Conservation (phyloP, 2,113 vertebrate species). For the Dolichallabes microphthalmus region DNA sequence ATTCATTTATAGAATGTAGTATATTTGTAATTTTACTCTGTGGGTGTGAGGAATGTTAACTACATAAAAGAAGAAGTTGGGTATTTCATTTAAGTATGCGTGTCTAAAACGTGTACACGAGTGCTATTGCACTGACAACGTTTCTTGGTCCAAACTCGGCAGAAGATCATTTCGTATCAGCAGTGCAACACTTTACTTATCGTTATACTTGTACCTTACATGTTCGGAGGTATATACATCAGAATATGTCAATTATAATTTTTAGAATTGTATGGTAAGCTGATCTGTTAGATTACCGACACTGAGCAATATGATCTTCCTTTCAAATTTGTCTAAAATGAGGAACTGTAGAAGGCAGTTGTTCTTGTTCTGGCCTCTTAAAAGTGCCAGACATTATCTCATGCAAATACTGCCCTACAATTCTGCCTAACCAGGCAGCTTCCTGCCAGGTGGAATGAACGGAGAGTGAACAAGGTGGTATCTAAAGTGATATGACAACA, state of each 20-base stretch:
- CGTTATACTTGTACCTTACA: not conserved
- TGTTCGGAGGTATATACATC: not conserved
- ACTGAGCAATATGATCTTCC: not conserved
- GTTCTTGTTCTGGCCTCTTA: not conserved
- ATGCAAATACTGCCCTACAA: conserved; percentile 24
- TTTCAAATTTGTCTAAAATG: not conserved
- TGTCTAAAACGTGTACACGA: not conserved
- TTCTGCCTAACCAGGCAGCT: not conserved
- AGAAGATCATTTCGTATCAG: not conserved
- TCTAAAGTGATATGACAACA: not conserved
- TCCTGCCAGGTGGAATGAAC: not conserved
- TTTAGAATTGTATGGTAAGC: not conserved
- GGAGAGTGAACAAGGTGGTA: not conserved
- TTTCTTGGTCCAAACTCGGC: not conserved
- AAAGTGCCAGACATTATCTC: conserved; percentile 3
- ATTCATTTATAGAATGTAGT: not conserved
- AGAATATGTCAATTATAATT: not conserved
- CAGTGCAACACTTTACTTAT: not conserved
- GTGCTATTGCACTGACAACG: not conserved
- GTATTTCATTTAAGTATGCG: not conserved
- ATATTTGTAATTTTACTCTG: not conserved
- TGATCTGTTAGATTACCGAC: not conserved
- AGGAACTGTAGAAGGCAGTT: not conserved
- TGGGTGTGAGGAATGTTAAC: not conserved
- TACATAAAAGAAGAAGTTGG: not conserved